Evolutionary conservation across 2,888 invertebrate genomes (phyloP).

Genomic region (Sphinx pinastri): DNA sequence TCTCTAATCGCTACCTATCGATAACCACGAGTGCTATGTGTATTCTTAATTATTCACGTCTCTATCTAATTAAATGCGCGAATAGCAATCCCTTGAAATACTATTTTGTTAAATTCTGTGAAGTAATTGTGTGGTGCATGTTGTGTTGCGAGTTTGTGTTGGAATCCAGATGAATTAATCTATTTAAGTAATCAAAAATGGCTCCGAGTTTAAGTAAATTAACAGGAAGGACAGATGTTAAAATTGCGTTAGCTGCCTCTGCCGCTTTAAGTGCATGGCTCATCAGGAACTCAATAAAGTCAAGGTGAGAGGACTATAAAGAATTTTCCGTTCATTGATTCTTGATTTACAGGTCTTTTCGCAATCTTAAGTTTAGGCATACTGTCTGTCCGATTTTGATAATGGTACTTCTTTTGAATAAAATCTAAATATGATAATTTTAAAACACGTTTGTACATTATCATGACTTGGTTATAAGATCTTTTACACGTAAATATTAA

Average conservation of each 20-base stretch:
- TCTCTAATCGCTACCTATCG: too few species aligned
- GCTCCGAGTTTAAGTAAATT: slow-evolving; percentile 91
- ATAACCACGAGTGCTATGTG: too few species aligned
- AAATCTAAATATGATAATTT: too few species aligned
- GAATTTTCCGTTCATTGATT: slow-evolving; percentile 31
- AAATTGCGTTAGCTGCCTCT: slow-evolving; percentile 86
- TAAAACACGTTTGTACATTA: too few species aligned
- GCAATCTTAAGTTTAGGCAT: not conserved
- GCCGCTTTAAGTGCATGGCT: slow-evolving; percentile 85
- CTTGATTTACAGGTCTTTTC: slow-evolving; percentile 27
- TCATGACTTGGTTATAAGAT: too few species aligned
- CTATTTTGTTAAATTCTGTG: slow-evolving; percentile 19
- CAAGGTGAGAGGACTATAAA: slow-evolving; percentile 63
- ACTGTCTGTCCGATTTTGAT: not conserved
- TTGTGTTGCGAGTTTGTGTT: slow-evolving; percentile 35
- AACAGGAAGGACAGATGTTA: slow-evolving; percentile 86
- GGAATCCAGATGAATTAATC: slow-evolving; percentile 32
- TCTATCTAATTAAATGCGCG: slow-evolving; percentile 19
- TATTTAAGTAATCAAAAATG: slow-evolving; percentile 72
- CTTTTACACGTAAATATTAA: too few species aligned
- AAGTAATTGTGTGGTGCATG: slow-evolving; percentile 38
- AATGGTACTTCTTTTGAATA: too few species aligned
- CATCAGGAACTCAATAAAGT: slow-evolving; percentile 80
- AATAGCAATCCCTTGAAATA: slow-evolving; percentile 18
- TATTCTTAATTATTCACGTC: not conserved